Evolutionary conservation across 2,888 invertebrate species (phyloP), one percentile per base, ranked within the genome.

Genomic region (Caenorhabditis sp.): DNA sequence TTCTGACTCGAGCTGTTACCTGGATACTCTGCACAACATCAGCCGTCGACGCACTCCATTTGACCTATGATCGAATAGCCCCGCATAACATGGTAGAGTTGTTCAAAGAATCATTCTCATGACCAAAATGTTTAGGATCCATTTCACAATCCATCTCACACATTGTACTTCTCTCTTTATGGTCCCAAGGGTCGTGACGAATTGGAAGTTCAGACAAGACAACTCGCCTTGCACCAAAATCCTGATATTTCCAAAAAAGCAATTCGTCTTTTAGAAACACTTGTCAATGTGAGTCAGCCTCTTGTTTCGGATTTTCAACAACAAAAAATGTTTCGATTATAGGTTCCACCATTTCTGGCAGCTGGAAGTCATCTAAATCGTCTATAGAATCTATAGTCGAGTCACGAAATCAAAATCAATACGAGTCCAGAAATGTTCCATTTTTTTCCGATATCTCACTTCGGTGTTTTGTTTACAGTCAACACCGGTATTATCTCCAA

Each of bases 1-100:
- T 85, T 23, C 66, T 85, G 6, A 66, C 85, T 1, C 71, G 85
- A 24, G 83, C 83, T 4, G 69, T 85, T 19, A 85, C 85, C 0
- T 84, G 83, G 84, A 78, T 85, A 51, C 70, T 85, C 8, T 85
- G 85, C 57, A 83, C 78, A 37, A 79, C 82, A 3, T 81, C 83
- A 3, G 85, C 85, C 1, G 85, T 85, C 12, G 83, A 85, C 24
- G 84, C 84, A 1, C 69, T 85, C 4, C 65, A 76, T 58, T 71
- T 85, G 24, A 81, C 82, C 5, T 84, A 83, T 65, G 81, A 83
- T 31, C 68, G 79, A 49, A 79, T 85, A 21, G 73, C 82, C 6
- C 81, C 78, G 8, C 77, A 78, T 62, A 80, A 79, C 58, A 66
- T 75, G 75, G 76, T 79, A 26, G 21, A 10, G 31, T 31, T 31